Evolutionary conservation across 1,140 invertebrate genomes (phyloP).

Genomic region (Brachionus manjavacas): DNA sequence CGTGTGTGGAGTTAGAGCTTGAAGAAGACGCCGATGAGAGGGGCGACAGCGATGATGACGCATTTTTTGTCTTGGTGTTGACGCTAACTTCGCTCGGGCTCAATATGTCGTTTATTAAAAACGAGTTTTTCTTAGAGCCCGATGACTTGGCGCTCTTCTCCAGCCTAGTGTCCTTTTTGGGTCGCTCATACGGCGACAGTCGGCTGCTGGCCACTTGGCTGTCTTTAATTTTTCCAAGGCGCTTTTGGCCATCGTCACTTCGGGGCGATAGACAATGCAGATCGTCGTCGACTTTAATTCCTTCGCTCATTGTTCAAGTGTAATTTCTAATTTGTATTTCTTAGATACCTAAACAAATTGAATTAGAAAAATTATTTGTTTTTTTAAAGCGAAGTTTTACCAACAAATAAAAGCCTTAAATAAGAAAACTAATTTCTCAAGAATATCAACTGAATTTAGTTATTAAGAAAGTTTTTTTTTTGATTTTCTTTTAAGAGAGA

Average conservation of each 20-base stretch:
- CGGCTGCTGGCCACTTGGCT: background rate
- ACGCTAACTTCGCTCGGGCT: background rate
- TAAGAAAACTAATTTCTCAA: background rate
- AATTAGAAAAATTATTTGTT: conserved; percentile 19
- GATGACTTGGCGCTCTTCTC: background rate
- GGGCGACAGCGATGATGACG: background rate
- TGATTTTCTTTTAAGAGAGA: background rate
- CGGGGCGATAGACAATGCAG: background rate
- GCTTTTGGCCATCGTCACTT: background rate
- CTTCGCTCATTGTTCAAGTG: background rate
- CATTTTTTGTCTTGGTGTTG: background rate
- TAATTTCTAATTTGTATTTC: background rate
- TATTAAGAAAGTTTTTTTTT: no score
- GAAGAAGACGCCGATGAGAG: background rate
- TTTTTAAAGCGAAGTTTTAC: conserved; percentile 12
- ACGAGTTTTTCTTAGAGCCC: background rate
- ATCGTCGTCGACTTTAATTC: background rate
- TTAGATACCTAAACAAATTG: background rate
- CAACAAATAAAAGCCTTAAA: background rate
- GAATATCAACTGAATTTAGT: background rate
- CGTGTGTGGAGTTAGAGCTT: background rate
- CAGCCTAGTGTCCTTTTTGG: background rate
- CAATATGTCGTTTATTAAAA: conserved; percentile 12
- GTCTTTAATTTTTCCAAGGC: background rate
- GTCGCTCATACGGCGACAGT: background rate